These are phyloP conservation scores for Dissostichus mawsoni DNA, from an alignment of 2,113 vertebrate genomes.

Conservation along the genomic window DNA sequence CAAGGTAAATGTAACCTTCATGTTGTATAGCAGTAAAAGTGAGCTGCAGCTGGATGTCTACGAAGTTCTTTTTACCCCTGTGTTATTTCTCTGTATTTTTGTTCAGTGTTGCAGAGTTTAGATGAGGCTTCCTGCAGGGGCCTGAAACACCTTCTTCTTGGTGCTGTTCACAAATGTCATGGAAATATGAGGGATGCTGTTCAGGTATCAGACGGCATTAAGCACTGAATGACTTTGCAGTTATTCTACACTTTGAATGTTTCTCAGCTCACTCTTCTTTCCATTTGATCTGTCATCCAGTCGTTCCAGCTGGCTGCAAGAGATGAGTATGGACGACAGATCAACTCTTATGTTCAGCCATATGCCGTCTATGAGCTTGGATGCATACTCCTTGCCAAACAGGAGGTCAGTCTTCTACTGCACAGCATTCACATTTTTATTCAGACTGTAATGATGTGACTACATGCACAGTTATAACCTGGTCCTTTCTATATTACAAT, in stretches of 20 bases:
- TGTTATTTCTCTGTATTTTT: slow-evolving; percentile 19
- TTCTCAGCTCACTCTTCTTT: neutral
- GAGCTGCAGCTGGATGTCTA: neutral
- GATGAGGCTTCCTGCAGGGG: slow-evolving; percentile 89
- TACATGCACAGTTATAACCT: neutral
- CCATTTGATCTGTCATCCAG: slow-evolving; percentile 73
- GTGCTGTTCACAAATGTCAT: slow-evolving; percentile 97
- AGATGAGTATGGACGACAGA: slow-evolving; percentile 93
- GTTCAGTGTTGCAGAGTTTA: slow-evolving; percentile 92
- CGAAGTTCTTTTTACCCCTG: neutral
- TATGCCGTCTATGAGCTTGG: slow-evolving; percentile 98
- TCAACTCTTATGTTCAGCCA: slow-evolving; percentile 92
- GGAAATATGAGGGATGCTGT: slow-evolving; percentile 95
- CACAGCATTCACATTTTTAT: neutral
- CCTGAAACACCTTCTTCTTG: slow-evolving; percentile 94
- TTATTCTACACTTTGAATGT: neutral
- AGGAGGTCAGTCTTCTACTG: slow-evolving; percentile 87
- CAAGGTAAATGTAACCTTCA: slow-evolving; percentile 85
- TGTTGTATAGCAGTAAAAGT: neutral
- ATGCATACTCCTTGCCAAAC: slow-evolving; percentile 91
- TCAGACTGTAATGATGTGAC: neutral
- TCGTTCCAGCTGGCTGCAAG: slow-evolving; percentile 93
- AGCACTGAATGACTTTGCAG: neutral
- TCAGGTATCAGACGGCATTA: slow-evolving; percentile 83
- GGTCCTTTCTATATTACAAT: slow-evolving; percentile 54